phyloP scores from a whole-genome alignment of 2,797 vertebrate species.

The Enteromius paludinosus region DNA sequence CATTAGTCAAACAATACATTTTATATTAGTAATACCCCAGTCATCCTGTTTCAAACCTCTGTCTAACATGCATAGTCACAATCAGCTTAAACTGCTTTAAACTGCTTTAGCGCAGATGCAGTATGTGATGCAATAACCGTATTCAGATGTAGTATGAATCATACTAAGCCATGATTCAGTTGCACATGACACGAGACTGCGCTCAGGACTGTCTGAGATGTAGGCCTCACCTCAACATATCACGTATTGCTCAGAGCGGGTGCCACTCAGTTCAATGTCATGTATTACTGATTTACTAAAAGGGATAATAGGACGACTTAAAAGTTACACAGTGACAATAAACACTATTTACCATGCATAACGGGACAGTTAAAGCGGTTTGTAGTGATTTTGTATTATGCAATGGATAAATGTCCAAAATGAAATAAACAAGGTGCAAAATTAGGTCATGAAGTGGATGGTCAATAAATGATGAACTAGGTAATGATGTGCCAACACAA shows the following conservation, averaged over 20 bases:
- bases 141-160: constrained; percentile 62
- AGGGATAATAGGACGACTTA: background rate
- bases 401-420: background rate
- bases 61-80: background rate
- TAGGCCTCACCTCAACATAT: constrained; percentile 17
- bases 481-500: constrained; percentile 33
- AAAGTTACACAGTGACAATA: constrained; percentile 20
- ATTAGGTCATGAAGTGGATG: constrained; percentile 13
- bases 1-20: background rate
- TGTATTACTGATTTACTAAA: constrained; percentile 32
- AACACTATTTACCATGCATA: background rate
- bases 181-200: constrained; percentile 61
- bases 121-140: constrained; percentile 46
- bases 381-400: background rate
- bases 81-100: constrained; percentile 39
- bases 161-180: constrained; percentile 68
- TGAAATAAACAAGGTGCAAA: constrained; percentile 27
- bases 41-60: background rate
- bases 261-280: constrained; percentile 34
- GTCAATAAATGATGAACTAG: constrained; percentile 56
- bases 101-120: constrained; percentile 25
- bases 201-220: background rate
- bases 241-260: constrained; percentile 19
- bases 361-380: background rate
- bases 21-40: background rate